Percentiles rank a stretch among this genome's conserved stretches.
Evolutionary conservation across 1,140 invertebrate species (phyloP).

Genomic region (Cryptotermes secundus): DNA sequence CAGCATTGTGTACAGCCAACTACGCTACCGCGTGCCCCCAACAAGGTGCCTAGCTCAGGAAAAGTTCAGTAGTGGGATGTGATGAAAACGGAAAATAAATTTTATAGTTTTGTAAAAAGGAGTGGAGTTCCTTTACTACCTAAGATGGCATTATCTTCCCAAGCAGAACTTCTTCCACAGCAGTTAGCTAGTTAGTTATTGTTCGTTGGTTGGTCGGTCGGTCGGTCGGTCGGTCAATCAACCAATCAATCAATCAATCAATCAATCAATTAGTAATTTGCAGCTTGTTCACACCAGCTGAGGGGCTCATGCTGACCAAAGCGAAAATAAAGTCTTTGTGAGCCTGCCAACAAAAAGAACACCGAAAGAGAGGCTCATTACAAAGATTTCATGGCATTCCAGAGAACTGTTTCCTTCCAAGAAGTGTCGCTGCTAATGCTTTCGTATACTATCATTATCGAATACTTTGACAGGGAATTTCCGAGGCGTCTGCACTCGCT

Average conservation of each 20-base stretch:
- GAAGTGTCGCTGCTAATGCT: not conserved
- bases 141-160: too few relatives aligned
- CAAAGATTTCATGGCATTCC: slow-evolving; percentile 8
- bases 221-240: too few relatives aligned
- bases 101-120: too few relatives aligned
- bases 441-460: not conserved
- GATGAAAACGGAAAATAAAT: too few relatives aligned
- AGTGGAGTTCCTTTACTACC: too few relatives aligned
- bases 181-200: too few relatives aligned
- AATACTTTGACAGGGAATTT: not conserved
- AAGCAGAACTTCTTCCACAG: too few relatives aligned
- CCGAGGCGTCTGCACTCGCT: not conserved
- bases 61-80: too few relatives aligned
- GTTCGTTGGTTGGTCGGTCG: too few relatives aligned
- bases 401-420: not conserved
- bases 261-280: not conserved
- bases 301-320: not conserved
- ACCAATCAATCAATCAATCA: not conserved
- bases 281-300: not conserved
- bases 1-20: too few relatives aligned
- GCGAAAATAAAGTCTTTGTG: not conserved
- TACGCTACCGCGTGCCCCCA: too few relatives aligned
- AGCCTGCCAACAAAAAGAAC: not conserved
- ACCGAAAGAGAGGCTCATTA: not conserved
- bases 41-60: too few relatives aligned